Conservation (phyloP, 1,140 invertebrate species). For the Archegozetes longisetosus region DNA sequence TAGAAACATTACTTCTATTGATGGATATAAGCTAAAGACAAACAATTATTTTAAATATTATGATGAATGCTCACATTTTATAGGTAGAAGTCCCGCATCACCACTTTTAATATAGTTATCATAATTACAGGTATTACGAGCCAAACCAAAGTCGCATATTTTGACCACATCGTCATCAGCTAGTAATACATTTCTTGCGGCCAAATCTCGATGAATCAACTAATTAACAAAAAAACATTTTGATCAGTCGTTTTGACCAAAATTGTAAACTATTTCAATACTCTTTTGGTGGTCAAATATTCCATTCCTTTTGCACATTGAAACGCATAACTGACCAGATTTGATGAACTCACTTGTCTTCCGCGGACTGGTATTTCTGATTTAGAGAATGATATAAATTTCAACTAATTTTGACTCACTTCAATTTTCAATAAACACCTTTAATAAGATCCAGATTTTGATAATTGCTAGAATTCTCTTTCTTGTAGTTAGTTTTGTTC, state of each 20-base stretch:
- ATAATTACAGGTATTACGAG: conserved; percentile 64
- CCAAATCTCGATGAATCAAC: conserved; percentile 86
- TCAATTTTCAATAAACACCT: too few species aligned
- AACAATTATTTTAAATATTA: neutral
- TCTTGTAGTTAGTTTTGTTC: neutral
- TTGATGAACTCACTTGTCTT: conserved; percentile 46
- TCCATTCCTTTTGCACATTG: conserved; percentile 66
- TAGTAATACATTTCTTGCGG: conserved; percentile 90
- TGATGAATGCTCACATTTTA: conserved; percentile 50
- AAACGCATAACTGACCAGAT: conserved; percentile 57
- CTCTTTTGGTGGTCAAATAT: conserved; percentile 56
- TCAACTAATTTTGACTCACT: too few species aligned
- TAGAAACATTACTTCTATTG: too few species aligned
- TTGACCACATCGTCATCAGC: conserved; percentile 66
- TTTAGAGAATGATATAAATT: neutral
- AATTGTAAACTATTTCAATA: conserved; percentile 28
- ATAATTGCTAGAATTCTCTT: too few species aligned
- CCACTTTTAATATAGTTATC: neutral
- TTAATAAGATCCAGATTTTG: too few species aligned
- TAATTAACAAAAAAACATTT: conserved; percentile 47
- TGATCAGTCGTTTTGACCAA: neutral
- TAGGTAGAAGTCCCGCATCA: conserved; percentile 62
- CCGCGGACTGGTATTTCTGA: conserved; percentile 27
- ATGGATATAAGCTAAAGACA: neutral
- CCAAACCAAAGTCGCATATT: conserved; percentile 95